phyloP scores from a whole-genome alignment of 2,113 vertebrate genomes.

The Picathartes gymnocephalus region DNA sequence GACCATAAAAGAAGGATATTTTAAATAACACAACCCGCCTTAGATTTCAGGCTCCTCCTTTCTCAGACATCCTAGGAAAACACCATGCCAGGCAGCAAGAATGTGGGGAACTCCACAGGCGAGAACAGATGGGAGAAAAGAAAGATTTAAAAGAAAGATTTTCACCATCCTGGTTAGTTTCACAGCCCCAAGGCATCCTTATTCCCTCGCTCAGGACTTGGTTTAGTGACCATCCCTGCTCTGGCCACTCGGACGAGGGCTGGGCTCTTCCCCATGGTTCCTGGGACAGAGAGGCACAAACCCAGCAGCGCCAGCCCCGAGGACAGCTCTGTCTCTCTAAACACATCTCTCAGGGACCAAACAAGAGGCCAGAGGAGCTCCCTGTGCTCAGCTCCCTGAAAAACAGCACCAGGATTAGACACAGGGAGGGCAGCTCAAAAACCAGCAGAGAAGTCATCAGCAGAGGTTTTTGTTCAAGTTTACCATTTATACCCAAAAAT shows the following conservation, averaged over 20 bases:
- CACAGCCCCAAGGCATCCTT: neutral
- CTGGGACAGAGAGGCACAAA: neutral
- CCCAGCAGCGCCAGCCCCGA: neutral
- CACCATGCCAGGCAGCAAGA: neutral
- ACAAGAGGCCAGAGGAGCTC: neutral
- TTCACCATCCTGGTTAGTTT: no score
- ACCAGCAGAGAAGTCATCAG: neutral
- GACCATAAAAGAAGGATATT: neutral
- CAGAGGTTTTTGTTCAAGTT: neutral
- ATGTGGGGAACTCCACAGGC: neutral
- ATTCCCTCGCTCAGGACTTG: neutral
- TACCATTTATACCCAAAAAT: neutral
- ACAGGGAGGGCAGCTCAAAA: fast-evolving
- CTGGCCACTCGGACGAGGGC: neutral
- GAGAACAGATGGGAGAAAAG: constrained; percentile 9
- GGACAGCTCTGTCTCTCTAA: neutral
- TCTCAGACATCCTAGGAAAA: neutral
- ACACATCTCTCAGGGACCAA: neutral
- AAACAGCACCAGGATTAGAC: neutral
- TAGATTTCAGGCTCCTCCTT: neutral
- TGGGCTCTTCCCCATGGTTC: neutral
- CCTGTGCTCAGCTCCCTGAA: neutral
- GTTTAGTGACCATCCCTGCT: neutral
- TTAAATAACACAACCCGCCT: neutral
- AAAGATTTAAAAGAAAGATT: no score